Evolutionary conservation across 1,140 invertebrate species (phyloP), one percentile per base, ranked within the genome.

Genomic region (Oreohelix idahoensis): DNA sequence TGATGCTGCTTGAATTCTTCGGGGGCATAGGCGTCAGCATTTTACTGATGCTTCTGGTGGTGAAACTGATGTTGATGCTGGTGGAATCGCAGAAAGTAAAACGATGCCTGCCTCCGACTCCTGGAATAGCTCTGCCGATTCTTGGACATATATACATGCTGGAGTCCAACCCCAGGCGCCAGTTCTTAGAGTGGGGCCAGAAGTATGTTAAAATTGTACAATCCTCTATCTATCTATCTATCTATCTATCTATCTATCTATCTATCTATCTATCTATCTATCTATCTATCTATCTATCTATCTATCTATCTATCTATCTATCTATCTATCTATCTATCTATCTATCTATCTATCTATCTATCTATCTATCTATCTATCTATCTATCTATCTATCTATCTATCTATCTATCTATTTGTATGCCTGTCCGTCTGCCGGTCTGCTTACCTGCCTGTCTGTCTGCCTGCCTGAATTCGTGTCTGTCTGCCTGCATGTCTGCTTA

Each of bases 101-200:
- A 2, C 32, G 11, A 1, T 23, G 1, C 42, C 26, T 79, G 26
- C 77, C 77, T 20, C 77, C 77, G 0, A 63, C 32, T 53, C 77
- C 77, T 26, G 77, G 77, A 20, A 26, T 58, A 8, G 38, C 51
- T 20, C 58, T 79, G 17, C 77, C 77, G 1, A 32, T 79, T 8
- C 4, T 79, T 32, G 77, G 77, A 15, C 77, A 79, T 39, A 17
- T 79, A 53, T 79, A 79, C 39, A 4, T 79, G 53, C 17, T 79
- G 38, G 58, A 79, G 36, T 26, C 32, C 11, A 79, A 79, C 36
- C 77, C 77, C 5, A 35, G 77, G 29, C n/a, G 45, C 23, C 77
- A 79, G 26, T 79, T 63, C 35, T 15, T 39, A 13, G n/a, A 39
- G 13, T 79, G 77, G 77, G 51, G 58, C 26, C 23, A 79, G 66